These are phyloP conservation scores for Poeciliopsis gracilis DNA, from an alignment of 2,797 vertebrate genomes.

Conservation along the genomic window DNA sequence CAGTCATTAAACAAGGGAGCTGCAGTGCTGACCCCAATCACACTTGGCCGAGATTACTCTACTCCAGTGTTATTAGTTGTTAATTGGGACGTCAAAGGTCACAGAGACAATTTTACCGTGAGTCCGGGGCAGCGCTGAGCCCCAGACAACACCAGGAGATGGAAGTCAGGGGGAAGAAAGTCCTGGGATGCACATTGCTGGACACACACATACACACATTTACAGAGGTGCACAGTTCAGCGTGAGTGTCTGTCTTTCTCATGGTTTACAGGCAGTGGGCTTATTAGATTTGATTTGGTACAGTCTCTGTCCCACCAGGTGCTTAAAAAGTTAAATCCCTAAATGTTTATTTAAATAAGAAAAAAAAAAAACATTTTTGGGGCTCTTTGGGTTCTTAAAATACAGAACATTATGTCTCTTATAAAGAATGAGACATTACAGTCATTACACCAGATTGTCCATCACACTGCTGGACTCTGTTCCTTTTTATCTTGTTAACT, in stretches of 20 bases:
- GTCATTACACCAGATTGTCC: not conserved
- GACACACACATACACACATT: conserved; percentile 69
- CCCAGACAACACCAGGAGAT: conserved; percentile 78
- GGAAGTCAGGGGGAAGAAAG: conserved; percentile 77
- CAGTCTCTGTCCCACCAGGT: not conserved
- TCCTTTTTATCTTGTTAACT: not conserved
- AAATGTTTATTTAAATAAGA: not conserved
- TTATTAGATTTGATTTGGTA: not conserved
- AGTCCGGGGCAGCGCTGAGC: conserved; percentile 72
- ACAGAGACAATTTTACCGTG: conserved; percentile 77
- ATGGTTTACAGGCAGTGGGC: not conserved
- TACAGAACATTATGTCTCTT: not conserved
- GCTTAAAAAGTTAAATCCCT: not conserved
- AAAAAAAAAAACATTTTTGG: not conserved
- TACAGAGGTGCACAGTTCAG: conserved; percentile 57
- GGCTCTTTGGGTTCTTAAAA: not conserved
- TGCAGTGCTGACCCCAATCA: conserved; percentile 52
- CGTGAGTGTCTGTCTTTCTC: conserved; percentile 25
- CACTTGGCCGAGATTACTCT: conserved; percentile 45
- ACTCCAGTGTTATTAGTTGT: conserved; percentile 74
- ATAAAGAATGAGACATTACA: not conserved
- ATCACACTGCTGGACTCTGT: not conserved
- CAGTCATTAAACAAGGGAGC: conserved; percentile 37
- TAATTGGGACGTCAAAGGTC: conserved; percentile 67
- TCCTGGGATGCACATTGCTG: conserved; percentile 77